Evolutionary conservation across 2,888 invertebrate genomes (phyloP), one percentile per base, ranked within the genome.

Genomic region (Hemaris fuciformis): DNA sequence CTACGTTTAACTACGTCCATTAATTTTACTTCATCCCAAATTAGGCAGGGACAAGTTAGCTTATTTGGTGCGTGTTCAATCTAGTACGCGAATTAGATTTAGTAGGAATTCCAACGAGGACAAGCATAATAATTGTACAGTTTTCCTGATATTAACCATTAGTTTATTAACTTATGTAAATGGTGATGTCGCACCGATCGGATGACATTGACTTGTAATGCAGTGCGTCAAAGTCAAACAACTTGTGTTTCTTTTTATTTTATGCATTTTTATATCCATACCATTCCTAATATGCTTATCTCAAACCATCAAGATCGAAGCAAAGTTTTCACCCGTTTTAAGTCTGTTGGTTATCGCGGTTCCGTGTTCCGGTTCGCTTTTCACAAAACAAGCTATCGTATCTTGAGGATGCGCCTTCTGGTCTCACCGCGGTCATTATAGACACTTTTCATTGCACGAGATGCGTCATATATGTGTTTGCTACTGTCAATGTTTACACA

Each of bases 401-500:
- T 57, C 57, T 61, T 31, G 31, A 38, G 34, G 61, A 61, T 18
- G 34, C 74, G 71, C 67, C 71, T 74, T 76, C 76, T 74, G 73
- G 73, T 77, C 74, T 68, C 66, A 81, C 77, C 87, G 75, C 87
- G 79, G 83, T 87, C 83, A 79, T 76, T 75, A 77, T 80, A 73
- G 77, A 73, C 72, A 77, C 80, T 80, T 77, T 83, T 83, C 73
- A 77, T 79, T 76, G 77, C 66, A 70, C 72, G 67, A 73, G 77
- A 84, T 89, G 89, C 82, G 89, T 90, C 89, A 88, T 67, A 64
- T 73, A 75, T 77, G 68, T 69, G 71, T 72, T 75, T 68, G 73
- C 81, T 77, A 77, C 83, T 79, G 77, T 73, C 81, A 83, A 76
- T 88, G 85, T 88, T 89, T 87, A 86, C 85, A 82, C 76, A 81